Percentiles rank a stretch among this genome's conserved stretches.
phyloP scores from a whole-genome alignment of 2,888 invertebrate genomes.

The Philopedon plagiatum region DNA sequence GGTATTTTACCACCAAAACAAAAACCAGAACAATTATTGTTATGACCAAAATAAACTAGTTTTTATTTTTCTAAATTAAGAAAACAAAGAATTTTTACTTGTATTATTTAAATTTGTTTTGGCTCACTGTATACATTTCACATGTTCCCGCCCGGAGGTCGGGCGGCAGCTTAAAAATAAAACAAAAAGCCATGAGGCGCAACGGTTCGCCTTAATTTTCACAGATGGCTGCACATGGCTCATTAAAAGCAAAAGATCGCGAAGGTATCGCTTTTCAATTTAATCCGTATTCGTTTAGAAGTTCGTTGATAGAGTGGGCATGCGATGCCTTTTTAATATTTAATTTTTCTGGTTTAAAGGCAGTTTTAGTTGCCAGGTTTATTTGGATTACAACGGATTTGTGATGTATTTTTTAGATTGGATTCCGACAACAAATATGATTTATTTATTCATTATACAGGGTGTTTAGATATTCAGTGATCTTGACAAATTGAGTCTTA shows the following conservation, averaged over 20 bases:
- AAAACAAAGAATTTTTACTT: neutral
- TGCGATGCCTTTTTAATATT: slow-evolving; percentile 44
- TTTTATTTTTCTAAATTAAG: neutral
- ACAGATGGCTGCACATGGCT: slow-evolving; percentile 62
- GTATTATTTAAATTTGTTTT: slow-evolving; percentile 11
- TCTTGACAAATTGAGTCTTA: too few species aligned
- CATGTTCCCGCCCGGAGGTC: neutral
- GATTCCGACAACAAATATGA: too few species aligned
- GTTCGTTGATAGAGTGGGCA: slow-evolving; percentile 62
- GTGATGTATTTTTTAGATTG: too few species aligned
- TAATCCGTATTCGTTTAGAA: slow-evolving; percentile 58
- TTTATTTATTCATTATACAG: too few species aligned
- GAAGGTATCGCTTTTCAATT: slow-evolving; percentile 63
- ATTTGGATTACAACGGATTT: too few species aligned
- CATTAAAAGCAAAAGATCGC: slow-evolving; percentile 60
- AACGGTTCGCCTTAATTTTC: slow-evolving; percentile 42
- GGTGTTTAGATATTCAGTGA: too few species aligned
- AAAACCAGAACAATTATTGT: too few species aligned
- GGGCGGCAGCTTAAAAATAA: slow-evolving; percentile 36
- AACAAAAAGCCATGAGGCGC: slow-evolving; percentile 46
- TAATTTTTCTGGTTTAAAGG: neutral
- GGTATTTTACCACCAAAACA: too few species aligned
- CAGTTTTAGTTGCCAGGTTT: too few species aligned
- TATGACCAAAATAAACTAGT: too few species aligned
- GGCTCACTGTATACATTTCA: slow-evolving; percentile 36